A percentile compares a stretch with the other conserved stretches of the same genome.
phyloP scores from a whole-genome alignment of 2,113 vertebrate species.

The Urocolius indicus region DNA sequence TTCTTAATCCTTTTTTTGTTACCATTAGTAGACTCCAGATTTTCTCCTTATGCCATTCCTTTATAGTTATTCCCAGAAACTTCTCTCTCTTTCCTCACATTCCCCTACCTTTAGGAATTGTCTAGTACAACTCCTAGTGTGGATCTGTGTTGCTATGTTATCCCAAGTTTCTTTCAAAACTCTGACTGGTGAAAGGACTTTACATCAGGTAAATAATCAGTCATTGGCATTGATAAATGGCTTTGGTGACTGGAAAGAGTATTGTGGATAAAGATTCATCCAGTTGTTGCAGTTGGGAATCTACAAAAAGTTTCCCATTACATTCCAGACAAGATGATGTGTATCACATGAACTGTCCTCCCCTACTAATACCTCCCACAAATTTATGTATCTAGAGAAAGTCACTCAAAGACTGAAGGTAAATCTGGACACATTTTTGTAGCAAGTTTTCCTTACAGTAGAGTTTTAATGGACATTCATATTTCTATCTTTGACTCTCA shows the following conservation, averaged over 20 bases:
- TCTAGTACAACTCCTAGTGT: not conserved
- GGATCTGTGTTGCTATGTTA: not conserved
- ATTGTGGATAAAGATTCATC: not conserved
- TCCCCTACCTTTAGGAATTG: not conserved
- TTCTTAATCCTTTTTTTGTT: not conserved
- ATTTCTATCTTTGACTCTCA: not conserved
- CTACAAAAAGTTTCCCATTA: not conserved
- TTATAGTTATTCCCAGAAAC: not conserved
- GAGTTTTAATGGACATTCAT: not conserved
- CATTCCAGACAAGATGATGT: not conserved
- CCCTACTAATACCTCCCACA: not conserved
- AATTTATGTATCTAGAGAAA: not conserved
- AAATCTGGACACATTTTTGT: not conserved
- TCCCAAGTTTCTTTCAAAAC: not conserved
- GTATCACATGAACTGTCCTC: not conserved
- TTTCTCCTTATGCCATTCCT: not conserved
- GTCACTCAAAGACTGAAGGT: not conserved
- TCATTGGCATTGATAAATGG: not conserved
- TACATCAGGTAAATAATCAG: not conserved
- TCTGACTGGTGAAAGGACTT: not conserved
- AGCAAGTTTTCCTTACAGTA: not conserved
- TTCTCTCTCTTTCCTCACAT: not conserved
- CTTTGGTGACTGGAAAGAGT: not conserved
- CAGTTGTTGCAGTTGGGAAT: not conserved
- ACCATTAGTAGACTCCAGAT: not conserved